phyloP scores from a whole-genome alignment of 2,888 invertebrate species.

The Imbricaverruca yamaguchii region DNA sequence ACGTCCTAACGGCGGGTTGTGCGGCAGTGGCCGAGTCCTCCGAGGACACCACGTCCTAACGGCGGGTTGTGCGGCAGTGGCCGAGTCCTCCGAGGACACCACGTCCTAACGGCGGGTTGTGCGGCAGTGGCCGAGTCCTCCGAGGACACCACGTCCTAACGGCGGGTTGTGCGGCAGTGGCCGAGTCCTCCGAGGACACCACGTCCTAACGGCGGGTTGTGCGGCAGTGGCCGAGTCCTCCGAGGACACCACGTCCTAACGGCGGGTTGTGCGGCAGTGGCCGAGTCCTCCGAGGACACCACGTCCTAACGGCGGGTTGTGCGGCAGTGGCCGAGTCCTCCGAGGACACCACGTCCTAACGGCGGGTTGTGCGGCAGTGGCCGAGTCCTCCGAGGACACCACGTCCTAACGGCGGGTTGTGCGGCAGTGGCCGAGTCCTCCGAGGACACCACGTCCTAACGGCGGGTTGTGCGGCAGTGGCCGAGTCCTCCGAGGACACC shows the following conservation, averaged over 20 bases:
- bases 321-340: background rate
- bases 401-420: no score
- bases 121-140: background rate
- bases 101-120: no score
- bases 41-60: background rate
- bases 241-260: background rate
- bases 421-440: background rate
- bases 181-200: background rate
- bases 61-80: no score
- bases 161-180: no score
- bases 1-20: no score
- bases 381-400: background rate
- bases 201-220: no score
- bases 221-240: background rate
- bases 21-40: background rate
- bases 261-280: no score
- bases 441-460: background rate
- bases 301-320: no score
- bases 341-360: background rate
- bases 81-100: background rate
- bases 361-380: no score
- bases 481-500: background rate
- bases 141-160: background rate
- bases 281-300: background rate
- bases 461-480: no score